A percentile compares a stretch with the other conserved stretches of the same genome.
phyloP scores from a whole-genome alignment of 37 sponge, comb jelly and placozoan species.

The Tethya wilhelma region DNA sequence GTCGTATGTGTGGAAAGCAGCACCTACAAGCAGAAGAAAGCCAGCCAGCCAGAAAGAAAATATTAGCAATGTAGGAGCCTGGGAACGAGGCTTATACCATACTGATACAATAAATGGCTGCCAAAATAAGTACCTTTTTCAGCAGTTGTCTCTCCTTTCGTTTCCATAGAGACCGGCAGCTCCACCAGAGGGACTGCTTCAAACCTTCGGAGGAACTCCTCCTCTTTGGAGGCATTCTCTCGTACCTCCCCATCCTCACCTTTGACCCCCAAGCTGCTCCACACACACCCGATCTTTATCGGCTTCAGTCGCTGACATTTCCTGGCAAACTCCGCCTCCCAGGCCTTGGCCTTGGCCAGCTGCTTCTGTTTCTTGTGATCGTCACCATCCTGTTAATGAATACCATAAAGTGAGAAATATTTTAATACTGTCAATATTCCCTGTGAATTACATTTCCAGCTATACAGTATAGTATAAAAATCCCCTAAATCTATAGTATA shows the following conservation, averaged over 20 bases:
- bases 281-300: constrained; percentile 64
- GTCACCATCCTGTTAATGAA: not conserved
- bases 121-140: too few species aligned
- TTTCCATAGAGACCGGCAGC: constrained; percentile 29
- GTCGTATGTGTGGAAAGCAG: too few species aligned
- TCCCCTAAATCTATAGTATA: constrained; percentile 1
- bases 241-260: not conserved
- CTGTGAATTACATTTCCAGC: not conserved
- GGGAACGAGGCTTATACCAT: too few species aligned
- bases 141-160: not conserved
- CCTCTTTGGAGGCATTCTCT: constrained; percentile 9
- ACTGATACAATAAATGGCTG: too few species aligned
- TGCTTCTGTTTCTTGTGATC: constrained; percentile 35
- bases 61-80: too few species aligned
- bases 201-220: constrained; percentile 38
- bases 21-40: too few species aligned
- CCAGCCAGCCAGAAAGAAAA: too few species aligned
- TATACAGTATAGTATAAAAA: not conserved
- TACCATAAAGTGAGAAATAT: not conserved
- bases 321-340: constrained; percentile 75
- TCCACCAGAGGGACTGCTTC: constrained; percentile 32
- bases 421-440: not conserved
- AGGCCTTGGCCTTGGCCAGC: constrained; percentile 72
- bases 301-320: constrained; percentile 73
- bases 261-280: constrained; percentile 18